phyloP scores from a whole-genome alignment of 2,113 vertebrate genomes.

The Ammodytes dubius region DNA sequence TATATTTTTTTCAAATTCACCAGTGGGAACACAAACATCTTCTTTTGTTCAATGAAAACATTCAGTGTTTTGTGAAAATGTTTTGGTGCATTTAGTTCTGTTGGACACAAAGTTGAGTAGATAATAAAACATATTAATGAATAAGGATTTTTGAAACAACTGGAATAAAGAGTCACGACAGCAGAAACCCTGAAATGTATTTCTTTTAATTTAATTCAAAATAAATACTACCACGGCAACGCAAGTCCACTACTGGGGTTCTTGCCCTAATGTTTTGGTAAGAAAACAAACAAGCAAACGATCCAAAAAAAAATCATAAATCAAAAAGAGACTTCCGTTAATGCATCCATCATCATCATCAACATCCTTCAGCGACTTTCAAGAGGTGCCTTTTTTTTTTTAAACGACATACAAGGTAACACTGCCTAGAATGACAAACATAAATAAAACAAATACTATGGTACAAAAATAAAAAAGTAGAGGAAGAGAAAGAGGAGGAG shows the following conservation, averaged over 20 bases:
- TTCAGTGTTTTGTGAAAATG: no score
- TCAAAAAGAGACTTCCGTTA: conserved; percentile 74
- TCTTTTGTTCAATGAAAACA: no score
- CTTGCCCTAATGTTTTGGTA: conserved; percentile 86
- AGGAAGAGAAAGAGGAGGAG: background rate
- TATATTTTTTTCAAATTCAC: no score
- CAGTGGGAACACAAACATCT: no score
- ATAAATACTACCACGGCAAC: conserved; percentile 88
- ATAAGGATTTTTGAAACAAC: no score
- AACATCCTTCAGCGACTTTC: conserved; percentile 66
- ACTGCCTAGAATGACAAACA: conserved; percentile 75
- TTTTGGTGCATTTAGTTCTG: no score
- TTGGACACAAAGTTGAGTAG: no score
- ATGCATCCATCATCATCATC: conserved; percentile 73
- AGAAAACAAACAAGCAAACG: conserved; percentile 84
- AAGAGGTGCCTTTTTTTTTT: conserved; percentile 73
- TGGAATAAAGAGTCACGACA: conserved; percentile 50
- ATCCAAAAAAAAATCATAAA: conserved; percentile 63
- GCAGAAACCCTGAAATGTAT: conserved; percentile 78
- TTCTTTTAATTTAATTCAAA: conserved; percentile 88
- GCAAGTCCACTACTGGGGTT: conserved; percentile 81
- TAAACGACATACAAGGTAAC: conserved; percentile 70
- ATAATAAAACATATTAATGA: no score
- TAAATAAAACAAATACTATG: conserved; percentile 79
- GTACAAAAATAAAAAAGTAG: conserved; percentile 67